These are phyloP conservation scores for Cactoblastis cactorum DNA, from an alignment of 2,888 invertebrate genomes.

Conservation along the genomic window DNA sequence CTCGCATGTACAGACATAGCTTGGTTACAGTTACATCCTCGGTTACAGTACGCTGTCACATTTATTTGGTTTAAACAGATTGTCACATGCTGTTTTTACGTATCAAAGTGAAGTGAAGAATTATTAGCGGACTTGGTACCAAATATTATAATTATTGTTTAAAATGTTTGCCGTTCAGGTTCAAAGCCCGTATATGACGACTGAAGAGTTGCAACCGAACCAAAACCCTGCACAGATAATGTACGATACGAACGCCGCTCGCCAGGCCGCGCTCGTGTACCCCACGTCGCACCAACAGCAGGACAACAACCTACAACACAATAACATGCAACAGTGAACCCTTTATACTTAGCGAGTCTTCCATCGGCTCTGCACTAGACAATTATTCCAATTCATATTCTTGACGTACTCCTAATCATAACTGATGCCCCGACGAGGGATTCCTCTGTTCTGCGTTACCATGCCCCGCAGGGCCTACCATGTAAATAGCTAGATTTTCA, in stretches of 20 bases:
- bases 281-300: conserved; percentile 26
- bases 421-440: neutral
- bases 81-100: too few species aligned
- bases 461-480: neutral
- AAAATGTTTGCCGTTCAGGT: conserved; percentile 32
- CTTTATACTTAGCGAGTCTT: too few species aligned
- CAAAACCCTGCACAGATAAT: conserved; percentile 40
- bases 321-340: conserved; percentile 40
- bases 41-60: too few species aligned
- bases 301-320: conserved; percentile 29
- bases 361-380: too few species aligned
- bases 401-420: neutral
- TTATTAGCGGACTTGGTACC: too few species aligned
- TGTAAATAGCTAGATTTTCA: neutral
- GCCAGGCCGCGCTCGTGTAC: conserved; percentile 25
- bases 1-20: too few species aligned
- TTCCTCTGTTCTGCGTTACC: neutral
- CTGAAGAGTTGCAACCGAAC: conserved; percentile 39
- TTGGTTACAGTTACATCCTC: too few species aligned
- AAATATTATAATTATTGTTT: too few species aligned
- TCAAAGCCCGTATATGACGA: conserved; percentile 36
- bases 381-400: neutral
- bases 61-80: too few species aligned
- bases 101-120: too few species aligned
- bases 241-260: conserved; percentile 34